Evolutionary conservation across 2,113 vertebrate genomes (phyloP), one percentile per base, ranked within the genome.

Genomic region (Apteryx mantelli): DNA sequence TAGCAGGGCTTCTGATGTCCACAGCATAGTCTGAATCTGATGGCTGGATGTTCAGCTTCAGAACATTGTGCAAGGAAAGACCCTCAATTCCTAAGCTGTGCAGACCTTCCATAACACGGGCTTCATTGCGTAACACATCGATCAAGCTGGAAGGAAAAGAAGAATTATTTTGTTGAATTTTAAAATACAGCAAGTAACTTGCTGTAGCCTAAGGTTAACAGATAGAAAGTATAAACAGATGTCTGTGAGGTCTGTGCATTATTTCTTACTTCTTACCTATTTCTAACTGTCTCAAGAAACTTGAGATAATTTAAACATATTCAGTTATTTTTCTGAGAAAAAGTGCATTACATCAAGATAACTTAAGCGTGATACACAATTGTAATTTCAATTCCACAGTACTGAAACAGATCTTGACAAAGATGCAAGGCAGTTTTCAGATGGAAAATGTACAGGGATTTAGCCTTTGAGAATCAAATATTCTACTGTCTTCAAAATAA

Each of bases 51-150:
- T 99, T 99, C 89, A 99, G 77, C 89, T 99, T 99, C 78, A 99
- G 98, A 86, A 99, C 98, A 50, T 99, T 99, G 93, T 99, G 99
- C 74, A 99, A 98, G 91, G 98, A 98, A 19, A 98, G 91, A 0
- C 99, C 99, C 91, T 99, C 99, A 58, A 99, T 99, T 11, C 98
- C 99, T 63, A 99, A 95, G 40, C 98, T 99, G 61, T 99, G 99
- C 55, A 99, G 98, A 7, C 99, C 99, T 88, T 99, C 99, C 99
- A 99, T 99, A 40, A 99, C 99, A 0, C 98, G 98, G 21, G 99
- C 99, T 97, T 99, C 99, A 66, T 98, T 99, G 91, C 99, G 98
- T 81, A 99, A 98, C n/a, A 98, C 93, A 69, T 99, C 99, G n/a
- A 99, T 99, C 94, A 99, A 93, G 77, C 99, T 99, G 96, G 24